phyloP scores from a whole-genome alignment of 2,888 invertebrate species.

The Acanthosepion esculentum region DNA sequence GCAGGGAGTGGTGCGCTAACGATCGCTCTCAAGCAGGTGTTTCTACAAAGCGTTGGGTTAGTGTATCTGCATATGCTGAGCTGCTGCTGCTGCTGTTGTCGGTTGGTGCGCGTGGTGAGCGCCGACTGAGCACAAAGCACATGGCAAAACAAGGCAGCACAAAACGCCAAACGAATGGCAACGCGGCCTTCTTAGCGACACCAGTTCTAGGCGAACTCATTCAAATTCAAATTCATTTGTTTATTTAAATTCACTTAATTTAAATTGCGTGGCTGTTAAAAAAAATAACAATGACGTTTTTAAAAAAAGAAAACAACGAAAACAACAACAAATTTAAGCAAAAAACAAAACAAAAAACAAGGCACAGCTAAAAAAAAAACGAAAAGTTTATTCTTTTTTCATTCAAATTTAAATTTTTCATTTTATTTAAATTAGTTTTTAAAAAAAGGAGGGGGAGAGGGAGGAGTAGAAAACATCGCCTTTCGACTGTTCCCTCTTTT shows the following conservation, averaged over 20 bases:
- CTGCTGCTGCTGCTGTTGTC: not conserved
- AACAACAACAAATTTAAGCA: not conserved
- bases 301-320: not conserved
- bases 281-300: not conserved
- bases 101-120: not conserved
- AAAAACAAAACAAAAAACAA: not conserved
- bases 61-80: too few relatives aligned
- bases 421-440: slow-evolving; percentile 47
- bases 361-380: too few relatives aligned
- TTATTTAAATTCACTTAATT: slow-evolving; percentile 47
- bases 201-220: slow-evolving; percentile 43
- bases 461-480: not conserved
- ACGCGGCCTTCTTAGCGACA: slow-evolving; percentile 36
- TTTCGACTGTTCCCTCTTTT: not conserved
- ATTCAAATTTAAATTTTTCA: slow-evolving; percentile 46
- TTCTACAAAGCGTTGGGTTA: not conserved
- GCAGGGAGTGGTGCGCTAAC: not conserved
- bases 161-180: slow-evolving; percentile 17
- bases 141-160: too few relatives aligned
- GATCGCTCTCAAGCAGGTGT: not conserved
- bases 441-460: not conserved
- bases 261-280: not conserved
- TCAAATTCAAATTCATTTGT: slow-evolving; percentile 48
- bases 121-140: not conserved
- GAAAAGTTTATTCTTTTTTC: slow-evolving; percentile 2